Percentiles rank a stretch among this genome's conserved stretches.
phyloP scores from a whole-genome alignment of 2,113 vertebrate genomes.

The Gambusia holbrooki region DNA sequence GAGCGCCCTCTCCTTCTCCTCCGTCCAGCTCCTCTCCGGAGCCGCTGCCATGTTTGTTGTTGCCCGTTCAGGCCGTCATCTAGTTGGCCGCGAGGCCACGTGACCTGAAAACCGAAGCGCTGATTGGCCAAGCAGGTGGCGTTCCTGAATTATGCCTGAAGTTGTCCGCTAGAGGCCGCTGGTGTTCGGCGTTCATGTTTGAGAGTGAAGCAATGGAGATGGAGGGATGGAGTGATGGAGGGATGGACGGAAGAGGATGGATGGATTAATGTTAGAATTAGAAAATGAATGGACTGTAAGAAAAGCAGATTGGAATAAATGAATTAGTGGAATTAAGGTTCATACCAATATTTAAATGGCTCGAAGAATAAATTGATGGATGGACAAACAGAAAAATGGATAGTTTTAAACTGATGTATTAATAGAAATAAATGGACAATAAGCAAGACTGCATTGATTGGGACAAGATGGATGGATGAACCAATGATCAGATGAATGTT shows the following conservation, averaged over 20 bases:
- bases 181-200: neutral
- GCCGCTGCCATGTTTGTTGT: constrained; percentile 58
- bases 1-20: constrained; percentile 61
- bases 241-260: neutral
- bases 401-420: too few relatives aligned
- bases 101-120: neutral
- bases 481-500: neutral
- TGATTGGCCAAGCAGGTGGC: constrained; percentile 29
- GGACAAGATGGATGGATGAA: neutral
- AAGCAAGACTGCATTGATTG: neutral
- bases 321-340: too few relatives aligned
- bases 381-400: too few relatives aligned
- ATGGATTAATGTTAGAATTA: neutral
- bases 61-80: constrained; percentile 20
- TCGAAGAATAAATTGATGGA: too few relatives aligned
- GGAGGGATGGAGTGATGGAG: too few relatives aligned
- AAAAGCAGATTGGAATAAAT: too few relatives aligned
- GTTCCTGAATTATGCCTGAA: too few relatives aligned
- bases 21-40: constrained; percentile 59
- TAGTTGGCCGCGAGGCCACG: constrained; percentile 13
- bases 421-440: too few relatives aligned
- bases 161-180: constrained; percentile 58
- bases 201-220: neutral
- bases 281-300: too few relatives aligned
- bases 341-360: too few relatives aligned